phyloP scores from a whole-genome alignment of 2,113 vertebrate genomes.

The Probosciger aterrimus region DNA sequence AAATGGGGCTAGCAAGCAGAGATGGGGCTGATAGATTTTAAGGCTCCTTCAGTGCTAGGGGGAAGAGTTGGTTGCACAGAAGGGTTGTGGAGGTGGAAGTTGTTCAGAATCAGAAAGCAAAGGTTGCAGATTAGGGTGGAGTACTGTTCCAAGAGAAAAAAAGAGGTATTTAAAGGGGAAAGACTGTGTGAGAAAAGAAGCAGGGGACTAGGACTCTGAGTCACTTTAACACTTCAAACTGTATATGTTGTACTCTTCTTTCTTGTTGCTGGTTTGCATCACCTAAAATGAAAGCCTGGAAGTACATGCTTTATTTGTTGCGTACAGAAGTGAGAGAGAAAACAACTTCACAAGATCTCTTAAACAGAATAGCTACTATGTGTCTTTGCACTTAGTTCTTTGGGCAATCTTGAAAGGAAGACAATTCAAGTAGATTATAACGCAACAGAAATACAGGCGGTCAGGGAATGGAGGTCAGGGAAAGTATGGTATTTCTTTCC shows the following conservation, averaged over 20 bases:
- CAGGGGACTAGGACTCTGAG: background rate
- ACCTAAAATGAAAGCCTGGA: background rate
- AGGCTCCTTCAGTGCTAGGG: slow-evolving; percentile 6
- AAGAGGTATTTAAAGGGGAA: background rate
- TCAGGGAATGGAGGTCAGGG: background rate
- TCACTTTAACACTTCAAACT: background rate
- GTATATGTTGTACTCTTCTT: background rate
- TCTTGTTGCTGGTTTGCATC: background rate
- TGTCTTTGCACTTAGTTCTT: background rate
- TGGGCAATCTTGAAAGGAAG: background rate
- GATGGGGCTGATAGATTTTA: slow-evolving; percentile 7
- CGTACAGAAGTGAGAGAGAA: background rate
- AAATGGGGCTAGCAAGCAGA: background rate
- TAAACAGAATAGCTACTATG: background rate
- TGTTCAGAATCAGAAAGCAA: slow-evolving; percentile 9
- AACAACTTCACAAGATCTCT: background rate
- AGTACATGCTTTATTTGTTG: background rate
- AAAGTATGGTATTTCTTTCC: background rate
- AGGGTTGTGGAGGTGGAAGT: background rate
- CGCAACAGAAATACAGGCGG: background rate
- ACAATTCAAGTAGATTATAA: background rate
- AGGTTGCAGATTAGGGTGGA: background rate
- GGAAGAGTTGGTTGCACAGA: slow-evolving; percentile 7
- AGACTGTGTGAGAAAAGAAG: background rate
- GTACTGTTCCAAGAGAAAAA: background rate